Base-by-base conservation (phyloP, 1,140 invertebrate species). In the Zaprionus nigranus region DNA sequence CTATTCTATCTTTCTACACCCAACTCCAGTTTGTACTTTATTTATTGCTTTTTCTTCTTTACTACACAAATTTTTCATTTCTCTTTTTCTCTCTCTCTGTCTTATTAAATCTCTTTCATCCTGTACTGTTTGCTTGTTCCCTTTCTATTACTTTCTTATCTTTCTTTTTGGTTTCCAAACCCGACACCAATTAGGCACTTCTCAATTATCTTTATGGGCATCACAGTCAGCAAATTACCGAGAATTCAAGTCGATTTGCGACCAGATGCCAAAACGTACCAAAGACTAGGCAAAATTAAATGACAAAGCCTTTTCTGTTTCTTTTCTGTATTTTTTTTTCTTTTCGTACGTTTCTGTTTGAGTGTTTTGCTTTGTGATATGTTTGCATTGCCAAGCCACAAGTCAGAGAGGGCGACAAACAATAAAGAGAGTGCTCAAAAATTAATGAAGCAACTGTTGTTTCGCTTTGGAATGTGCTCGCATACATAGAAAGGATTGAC, bases 371-470 rank as follows among this genome's bases (percentile, higher is more conserved):
- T 57, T 2, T 36, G n/a, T 59, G 22, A 43, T 11, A 30, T 70
- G 28, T 51, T 65, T 9, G 40, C 60, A 65, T 81, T 78, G 82
- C 57, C 75, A 67, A 60, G 82, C 56, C 72, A 46, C 67, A 65
- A 86, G 80, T 79, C 70, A 71, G 75, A 68, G 53, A 65, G 53
- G 68, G 49, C 75, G 57, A 40, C 15, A 15, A 15, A 40, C 15
- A n/a, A n/a, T 2, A 46, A 49, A 57, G 70, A 81, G 60, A 78
- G 64, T 75, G 64, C 67, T 88, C 71, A 61, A 82, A 87, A 84
- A 81, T 81, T 84, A 87, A 87, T 88, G 84, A 88, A 83, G 77
- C 83, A 81, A 78, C 67, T 87, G 84, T 70, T 78, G 69, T 88
- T 88, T 61, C 56, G 71, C 70, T 73, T 62, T 53, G 60, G 74